Base-by-base conservation (phyloP, 2,888 invertebrate genomes). In the Eupithecia tripunctaria region DNA sequence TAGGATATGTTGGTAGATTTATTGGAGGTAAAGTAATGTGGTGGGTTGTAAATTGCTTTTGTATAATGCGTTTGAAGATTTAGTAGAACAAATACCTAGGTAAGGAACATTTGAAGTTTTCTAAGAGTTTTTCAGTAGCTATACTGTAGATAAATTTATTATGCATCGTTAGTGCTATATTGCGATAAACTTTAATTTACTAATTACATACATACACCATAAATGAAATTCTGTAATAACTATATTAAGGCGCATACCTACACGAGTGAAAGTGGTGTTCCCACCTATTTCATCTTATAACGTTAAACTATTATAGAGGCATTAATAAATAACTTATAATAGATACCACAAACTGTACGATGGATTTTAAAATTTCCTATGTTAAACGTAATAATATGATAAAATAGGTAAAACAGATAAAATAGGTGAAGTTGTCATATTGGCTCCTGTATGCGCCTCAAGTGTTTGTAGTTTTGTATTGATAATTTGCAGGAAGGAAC, bases 1-100 rank as follows among this genome's bases (percentile, higher is more conserved):
- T 93, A 90, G 89, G 89, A 88, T 88, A 81, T 78, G 82, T 79
- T 83, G 79, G 84, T 84, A 84, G 86, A 92, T 92, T 92, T 92
- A 92, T 89, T 87, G 84, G 80, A 80, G 78, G 71, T 77, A 81
- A 71, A 75, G 74, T 76, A 74, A 77, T 73, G 72, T 66, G 18
- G 68, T 60, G n/a, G 43, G n/a, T 71, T 43, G 73, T 80, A 70
- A 76, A 81, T 79, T 70, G 77, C 66, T 79, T 78, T 77, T 60
- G 67, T 71, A 76, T 81, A 74, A 75, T 67, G 76, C 70, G 70
- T 68, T 67, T 65, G 60, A 63, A 71, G 76, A 79, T 75, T 77
- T 76, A 71, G 25, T 63, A 29, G 59, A 32, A 43, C 8, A 59
- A 75, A 75, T 75, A n/a, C n/a, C n/a, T n/a, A 60, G 27, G 7